Evolutionary conservation across 2,888 invertebrate species (phyloP), one percentile per base, ranked within the genome.

Genomic region (Caenorhabditis uteleia): DNA sequence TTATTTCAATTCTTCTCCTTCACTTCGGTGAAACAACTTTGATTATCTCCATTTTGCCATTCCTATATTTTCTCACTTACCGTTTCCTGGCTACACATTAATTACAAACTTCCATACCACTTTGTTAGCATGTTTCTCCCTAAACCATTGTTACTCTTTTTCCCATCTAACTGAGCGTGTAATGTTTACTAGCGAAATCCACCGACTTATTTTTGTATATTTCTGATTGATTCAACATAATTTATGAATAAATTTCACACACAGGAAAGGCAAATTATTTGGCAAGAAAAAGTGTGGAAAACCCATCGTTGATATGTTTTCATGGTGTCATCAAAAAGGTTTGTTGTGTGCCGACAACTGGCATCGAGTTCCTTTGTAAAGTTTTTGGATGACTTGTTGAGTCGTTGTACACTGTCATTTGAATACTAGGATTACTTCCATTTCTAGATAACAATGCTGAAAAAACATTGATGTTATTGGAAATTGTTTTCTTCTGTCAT

Each of bases 51-150:
- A n/a, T 8, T 8, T 14, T 23, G 25, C 44, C 12, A 27, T 45
- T 45, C 29, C 39, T 39, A 34, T 36, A 16, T 49, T 40, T 40
- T 8, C 18, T 29, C 29, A n/a, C 16, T 50, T 27, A 39, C n/a
- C 23, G 39, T 44, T 34, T 36, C 16, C 38, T 16, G 16, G 38
- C 18, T 10, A 6, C 16, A n/a, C 14, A 8, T 26, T 36, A 8
- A 47, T 23, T 29, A 10, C 29, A 40, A 25, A 49, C 29, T 39
- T 29, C 49, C 39, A 40, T 39, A 45, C 20, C 33, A 27, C 23
- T 40, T 51, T 39, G 21, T 27, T 36, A 20, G 33, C 43, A 43
- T 44, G 43, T 36, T 34, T 25, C 34, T 3, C 27, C 34, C 34
- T 44, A 25, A 18, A 21, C 44, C 33, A 25, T 6, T 23, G 3